Conservation (phyloP, 2,888 invertebrate genomes). For the Drosophila algonquin region DNA sequence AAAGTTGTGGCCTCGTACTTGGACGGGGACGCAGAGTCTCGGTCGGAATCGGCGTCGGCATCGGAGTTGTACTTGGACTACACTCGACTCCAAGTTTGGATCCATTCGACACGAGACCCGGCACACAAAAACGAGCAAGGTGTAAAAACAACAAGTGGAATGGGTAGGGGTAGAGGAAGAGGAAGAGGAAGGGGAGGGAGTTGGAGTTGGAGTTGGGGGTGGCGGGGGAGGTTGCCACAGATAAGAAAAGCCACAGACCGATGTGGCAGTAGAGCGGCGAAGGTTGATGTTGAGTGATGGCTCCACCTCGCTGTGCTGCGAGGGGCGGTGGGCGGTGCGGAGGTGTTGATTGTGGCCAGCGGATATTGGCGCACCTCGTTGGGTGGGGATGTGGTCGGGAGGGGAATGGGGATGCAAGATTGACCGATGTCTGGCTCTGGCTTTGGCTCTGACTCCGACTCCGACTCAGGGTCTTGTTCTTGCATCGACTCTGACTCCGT, state of each 20-base stretch:
- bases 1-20: constrained; percentile 21
- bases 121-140: constrained; percentile 52
- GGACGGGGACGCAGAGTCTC: neutral
- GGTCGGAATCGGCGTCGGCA: neutral
- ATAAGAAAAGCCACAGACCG: constrained; percentile 58
- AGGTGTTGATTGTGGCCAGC: constrained; percentile 68
- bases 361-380: constrained; percentile 56
- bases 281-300: constrained; percentile 63
- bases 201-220: neutral
- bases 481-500: constrained; percentile 13
- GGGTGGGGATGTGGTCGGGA: constrained; percentile 3
- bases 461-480: constrained; percentile 16
- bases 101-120: constrained; percentile 54
- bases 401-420: constrained; percentile 40
- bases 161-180: neutral
- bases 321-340: constrained; percentile 55
- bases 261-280: constrained; percentile 47
- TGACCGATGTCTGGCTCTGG: constrained; percentile 66
- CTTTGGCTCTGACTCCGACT: constrained; percentile 17
- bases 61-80: constrained; percentile 14
- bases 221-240: constrained; percentile 23
- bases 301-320: constrained; percentile 46
- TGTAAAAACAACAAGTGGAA: constrained; percentile 60
- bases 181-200: neutral
- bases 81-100: constrained; percentile 39